Evolutionary conservation across 2,797 vertebrate species (phyloP).

Genomic region (Alcedo atthis): DNA sequence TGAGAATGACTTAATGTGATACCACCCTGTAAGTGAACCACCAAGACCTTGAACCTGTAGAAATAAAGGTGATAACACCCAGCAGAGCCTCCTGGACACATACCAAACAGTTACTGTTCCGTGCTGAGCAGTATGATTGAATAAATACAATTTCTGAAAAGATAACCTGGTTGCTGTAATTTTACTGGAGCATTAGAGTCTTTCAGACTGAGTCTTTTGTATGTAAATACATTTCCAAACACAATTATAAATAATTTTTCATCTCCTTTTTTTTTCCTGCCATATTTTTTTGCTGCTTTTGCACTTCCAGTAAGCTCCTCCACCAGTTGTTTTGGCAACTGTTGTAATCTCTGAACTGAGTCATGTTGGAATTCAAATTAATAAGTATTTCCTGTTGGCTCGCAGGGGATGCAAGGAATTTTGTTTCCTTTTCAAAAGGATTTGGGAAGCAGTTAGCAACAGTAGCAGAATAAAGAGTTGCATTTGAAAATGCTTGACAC

Average conservation of each 20-base stretch:
- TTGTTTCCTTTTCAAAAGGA: not conserved
- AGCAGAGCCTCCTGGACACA: not conserved
- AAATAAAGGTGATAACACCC: not conserved
- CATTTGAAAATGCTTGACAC: not conserved
- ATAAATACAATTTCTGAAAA: not conserved
- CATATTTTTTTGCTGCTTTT: not conserved
- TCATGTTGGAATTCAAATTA: not conserved
- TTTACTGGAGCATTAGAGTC: not conserved
- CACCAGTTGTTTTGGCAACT: not conserved
- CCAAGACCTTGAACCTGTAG: not conserved
- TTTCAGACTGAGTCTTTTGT: rapidly evolving
- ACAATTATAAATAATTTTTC: not conserved
- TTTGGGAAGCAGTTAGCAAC: not conserved
- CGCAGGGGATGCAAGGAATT: not conserved
- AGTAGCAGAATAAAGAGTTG: not conserved
- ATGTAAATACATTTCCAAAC: not conserved
- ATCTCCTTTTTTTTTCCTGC: not conserved
- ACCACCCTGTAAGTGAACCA: not conserved
- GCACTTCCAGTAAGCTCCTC: not conserved
- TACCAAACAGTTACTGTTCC: not conserved
- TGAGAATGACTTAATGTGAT: rapidly evolving
- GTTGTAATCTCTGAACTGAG: not conserved
- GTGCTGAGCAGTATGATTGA: not conserved
- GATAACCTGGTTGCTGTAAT: not conserved
- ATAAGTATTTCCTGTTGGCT: slow-evolving; percentile 49